Evolutionary conservation across 1,140 invertebrate species (phyloP), one percentile per base, ranked within the genome.

Genomic region (Anoplophora glabripennis): DNA sequence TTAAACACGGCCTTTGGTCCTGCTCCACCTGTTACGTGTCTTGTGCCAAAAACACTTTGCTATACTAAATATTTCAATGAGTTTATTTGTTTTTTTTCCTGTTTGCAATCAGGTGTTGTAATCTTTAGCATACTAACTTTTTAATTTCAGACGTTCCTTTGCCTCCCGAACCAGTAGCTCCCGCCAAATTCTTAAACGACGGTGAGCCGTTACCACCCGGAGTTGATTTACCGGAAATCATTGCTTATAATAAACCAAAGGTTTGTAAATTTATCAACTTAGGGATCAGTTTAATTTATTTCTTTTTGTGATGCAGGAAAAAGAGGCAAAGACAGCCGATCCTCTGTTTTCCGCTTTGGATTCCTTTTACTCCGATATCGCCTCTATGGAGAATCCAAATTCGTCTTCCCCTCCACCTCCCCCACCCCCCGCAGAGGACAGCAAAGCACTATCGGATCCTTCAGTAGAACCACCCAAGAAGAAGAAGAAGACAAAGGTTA

Each of bases 351-450:
- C 79, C 0, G 82, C 78, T 3, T 66, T 85, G 11, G 78, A 82
- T 70, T 83, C 80, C 3, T 85, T 85, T 72, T 85, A 85, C 64
- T 84, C 75, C 10, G 83, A 85, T 56, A 79, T 85, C 18, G 82
- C 83, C 4, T 76, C 79, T 10, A 75, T 84, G 12, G 81, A 83
- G 49, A 76, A 69, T 35, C 49, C 47, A 10, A 61, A 60, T 45
- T 59, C 60, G 53, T 57, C 2, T 70, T 72, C 46, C 48, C 54
- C 1, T 69, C 72, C 41, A 57, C 51, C 57, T 66, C 69, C 53
- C 37, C 18, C 47, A 48, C 44, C 35, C 38, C 44, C n/a, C 35
- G 34, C 46, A 66, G 47, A 68, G 21, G 35, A 58, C 37, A 63
- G 56, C 21, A 36, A 45, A 38, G 37, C 44, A 11, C 42, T 41